Conservation (phyloP, 2,888 invertebrate genomes). For the Rhingia campestris region DNA sequence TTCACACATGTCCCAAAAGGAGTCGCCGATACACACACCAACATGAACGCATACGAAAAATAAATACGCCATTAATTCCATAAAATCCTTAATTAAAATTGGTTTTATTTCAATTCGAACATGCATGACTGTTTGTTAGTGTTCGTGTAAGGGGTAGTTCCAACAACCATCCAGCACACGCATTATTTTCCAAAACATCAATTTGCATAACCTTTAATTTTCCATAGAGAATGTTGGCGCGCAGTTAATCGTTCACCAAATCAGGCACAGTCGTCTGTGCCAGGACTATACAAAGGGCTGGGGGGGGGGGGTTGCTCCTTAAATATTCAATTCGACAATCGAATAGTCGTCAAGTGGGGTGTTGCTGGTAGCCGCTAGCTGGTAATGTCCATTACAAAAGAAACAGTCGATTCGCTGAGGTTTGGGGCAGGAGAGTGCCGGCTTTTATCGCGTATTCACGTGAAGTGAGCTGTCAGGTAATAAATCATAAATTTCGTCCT, state of each 20-base stretch:
- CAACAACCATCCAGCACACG: constrained; percentile 27
- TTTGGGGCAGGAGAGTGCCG: neutral
- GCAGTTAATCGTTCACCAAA: constrained; percentile 57
- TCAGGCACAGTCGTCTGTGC: neutral
- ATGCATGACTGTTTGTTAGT: neutral
- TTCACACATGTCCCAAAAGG: constrained; percentile 55
- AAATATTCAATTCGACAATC: constrained; percentile 40
- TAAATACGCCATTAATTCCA: constrained; percentile 61
- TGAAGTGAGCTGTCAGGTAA: constrained; percentile 65
- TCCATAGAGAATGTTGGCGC: constrained; percentile 50
- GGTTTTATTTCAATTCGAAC: constrained; percentile 64
- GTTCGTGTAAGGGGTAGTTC: neutral
- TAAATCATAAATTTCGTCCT: constrained; percentile 68
- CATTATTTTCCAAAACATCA: constrained; percentile 67
- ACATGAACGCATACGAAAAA: constrained; percentile 39
- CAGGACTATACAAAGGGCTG: too few species aligned
- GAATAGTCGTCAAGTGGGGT: neutral
- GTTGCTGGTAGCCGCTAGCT: neutral
- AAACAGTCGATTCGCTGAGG: neutral
- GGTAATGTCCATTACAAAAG: constrained; percentile 16
- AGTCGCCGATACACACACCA: constrained; percentile 12
- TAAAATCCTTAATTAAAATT: constrained; percentile 67
- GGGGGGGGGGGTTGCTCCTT: neutral
- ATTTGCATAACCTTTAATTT: constrained; percentile 70
- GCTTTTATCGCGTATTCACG: constrained; percentile 61